Evolutionary conservation across 2,797 vertebrate species (phyloP), one percentile per base, ranked within the genome.

Genomic region (Cynopterus sphinx): DNA sequence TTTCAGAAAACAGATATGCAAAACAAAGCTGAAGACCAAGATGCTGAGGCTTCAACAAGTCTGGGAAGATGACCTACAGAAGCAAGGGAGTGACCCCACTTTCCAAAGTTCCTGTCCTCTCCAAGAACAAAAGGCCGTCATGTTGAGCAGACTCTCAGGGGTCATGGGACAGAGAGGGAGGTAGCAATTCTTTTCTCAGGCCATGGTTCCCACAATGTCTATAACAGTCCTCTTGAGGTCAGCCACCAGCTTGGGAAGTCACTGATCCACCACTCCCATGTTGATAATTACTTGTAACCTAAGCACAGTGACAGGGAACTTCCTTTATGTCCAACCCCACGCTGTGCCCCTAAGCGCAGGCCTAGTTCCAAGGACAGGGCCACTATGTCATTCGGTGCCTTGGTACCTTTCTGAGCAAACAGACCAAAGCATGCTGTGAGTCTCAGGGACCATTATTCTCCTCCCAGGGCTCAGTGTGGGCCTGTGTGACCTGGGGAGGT

Each of bases 61-160:
- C 79, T 81, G 93, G 87, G 91, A 97, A 93, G 83, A 65, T 85
- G 91, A 82, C 84, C 96, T n/a, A 7, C 6, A 6, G 67, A 93
- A 87, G 78, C 24, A 26, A 12, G 6, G 21, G 33, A 9, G 3
- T 53, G 67, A 93, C 61, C 28, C 46, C 26, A 53, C 41, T 93
- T 59, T 73, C 61, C 89, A 39, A 24, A 95, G 71, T 53, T 36
- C 84, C 74, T 84, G 17, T 85, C 75, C 61, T 74, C 59, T 53
- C 46, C n/a, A 65, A 87, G 91, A 96, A 93, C 81, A 90, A 90
- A 96, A 93, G 93, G 77, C 67, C 86, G 79, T 8, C 16, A 24
- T 28, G 74, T 22, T 65, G 55, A 87, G n/a, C 17, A 11, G 61
- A 22, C 6, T 39, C 2, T 70, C 26, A 46, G 28, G 94, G 96